Conservation (phyloP, 2,113 vertebrate species). For the Hassar affinis region DNA sequence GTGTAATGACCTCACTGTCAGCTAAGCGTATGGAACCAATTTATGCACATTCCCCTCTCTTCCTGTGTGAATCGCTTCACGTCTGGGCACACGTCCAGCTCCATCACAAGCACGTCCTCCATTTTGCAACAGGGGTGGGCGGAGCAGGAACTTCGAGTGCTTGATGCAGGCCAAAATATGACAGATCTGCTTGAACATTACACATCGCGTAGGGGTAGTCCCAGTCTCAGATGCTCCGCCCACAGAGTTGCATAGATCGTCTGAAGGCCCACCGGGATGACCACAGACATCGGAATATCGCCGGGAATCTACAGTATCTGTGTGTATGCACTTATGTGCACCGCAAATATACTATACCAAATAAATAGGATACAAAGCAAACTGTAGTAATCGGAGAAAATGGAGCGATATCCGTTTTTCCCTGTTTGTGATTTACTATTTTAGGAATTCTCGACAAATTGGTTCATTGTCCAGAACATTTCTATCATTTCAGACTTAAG, state of each 20-base stretch:
- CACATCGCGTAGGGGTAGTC: neutral
- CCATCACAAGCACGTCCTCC: slow-evolving; percentile 56
- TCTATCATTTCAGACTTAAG: neutral
- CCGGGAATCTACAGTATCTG: neutral
- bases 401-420: neutral
- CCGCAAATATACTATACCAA: too few species aligned
- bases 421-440: neutral
- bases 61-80: slow-evolving; percentile 65
- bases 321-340: neutral
- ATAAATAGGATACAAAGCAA: neutral
- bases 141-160: slow-evolving; percentile 41
- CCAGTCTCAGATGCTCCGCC: neutral
- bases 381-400: neutral
- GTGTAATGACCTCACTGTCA: slow-evolving; percentile 69
- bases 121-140: slow-evolving; percentile 36
- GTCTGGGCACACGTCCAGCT: slow-evolving; percentile 63
- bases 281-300: neutral
- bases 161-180: slow-evolving; percentile 48
- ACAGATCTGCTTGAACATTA: slow-evolving; percentile 45
- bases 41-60: slow-evolving; percentile 62
- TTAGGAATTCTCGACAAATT: neutral
- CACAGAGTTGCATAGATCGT: neutral
- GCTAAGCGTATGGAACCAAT: slow-evolving; percentile 71
- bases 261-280: neutral
- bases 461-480: neutral